A percentile compares a stretch with the other conserved stretches of the same genome.
These are phyloP conservation scores for Anarsia innoxiella DNA, from an alignment of 2,888 invertebrate genomes.

Conservation along the genomic window DNA sequence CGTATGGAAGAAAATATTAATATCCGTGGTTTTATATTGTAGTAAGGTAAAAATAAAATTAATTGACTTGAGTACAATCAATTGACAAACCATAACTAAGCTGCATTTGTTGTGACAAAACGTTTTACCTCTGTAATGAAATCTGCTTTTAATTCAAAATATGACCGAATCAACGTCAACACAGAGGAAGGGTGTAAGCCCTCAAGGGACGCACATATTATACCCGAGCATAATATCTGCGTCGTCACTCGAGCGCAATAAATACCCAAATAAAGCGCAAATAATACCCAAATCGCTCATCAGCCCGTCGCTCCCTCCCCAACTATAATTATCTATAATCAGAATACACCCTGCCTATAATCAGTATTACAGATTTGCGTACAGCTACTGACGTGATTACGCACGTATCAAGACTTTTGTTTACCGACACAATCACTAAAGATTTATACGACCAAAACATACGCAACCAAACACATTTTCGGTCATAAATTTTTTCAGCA, in stretches of 20 bases:
- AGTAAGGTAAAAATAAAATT: not conserved
- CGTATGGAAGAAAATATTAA: no score
- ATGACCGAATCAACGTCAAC: constrained; percentile 49
- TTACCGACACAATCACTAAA: constrained; percentile 7
- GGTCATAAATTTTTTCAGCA: constrained; percentile 39
- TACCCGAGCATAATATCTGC: constrained; percentile 68
- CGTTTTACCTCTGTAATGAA: constrained; percentile 17
- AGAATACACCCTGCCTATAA: constrained; percentile 19
- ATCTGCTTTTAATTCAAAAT: constrained; percentile 23
- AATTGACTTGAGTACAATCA: not conserved
- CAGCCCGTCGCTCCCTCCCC: constrained; percentile 53
- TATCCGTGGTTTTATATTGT: no score
- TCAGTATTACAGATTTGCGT: constrained; percentile 31
- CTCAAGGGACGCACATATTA: constrained; percentile 54
- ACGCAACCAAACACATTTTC: constrained; percentile 26
- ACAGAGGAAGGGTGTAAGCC: constrained; percentile 42
- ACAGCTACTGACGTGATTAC: constrained; percentile 28
- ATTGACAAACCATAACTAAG: not conserved
- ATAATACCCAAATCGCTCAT: constrained; percentile 79
- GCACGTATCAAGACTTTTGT: constrained; percentile 20
- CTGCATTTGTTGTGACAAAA: no score
- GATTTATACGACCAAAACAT: constrained; percentile 13
- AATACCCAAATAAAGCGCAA: constrained; percentile 80
- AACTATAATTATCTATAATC: constrained; percentile 68
- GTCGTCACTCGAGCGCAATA: constrained; percentile 75